Evolutionary conservation across 1,140 invertebrate species (phyloP), one percentile per base, ranked within the genome.

Genomic region (Euschistus heros): DNA sequence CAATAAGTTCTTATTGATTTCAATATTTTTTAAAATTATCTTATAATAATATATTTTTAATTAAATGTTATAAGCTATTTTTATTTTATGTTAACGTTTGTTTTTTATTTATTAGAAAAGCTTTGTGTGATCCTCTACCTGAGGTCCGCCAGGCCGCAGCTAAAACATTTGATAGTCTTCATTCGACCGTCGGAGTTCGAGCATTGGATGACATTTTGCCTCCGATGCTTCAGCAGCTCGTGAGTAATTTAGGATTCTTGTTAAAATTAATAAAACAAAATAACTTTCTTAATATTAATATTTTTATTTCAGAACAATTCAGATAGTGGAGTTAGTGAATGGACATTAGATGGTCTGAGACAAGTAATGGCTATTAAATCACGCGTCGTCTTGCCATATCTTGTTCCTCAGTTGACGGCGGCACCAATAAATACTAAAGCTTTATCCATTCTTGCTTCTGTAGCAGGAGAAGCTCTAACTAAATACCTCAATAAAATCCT

Each of bases 361-460:
- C 94, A 98, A 83, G 90, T 98, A 6, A 97, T 98, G 91, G 86
- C 91, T 15, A 92, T 97, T 46, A 98, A 97, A 79, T 94, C 93
- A 10, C 81, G 91, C 69, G 94, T 94, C 0, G 93, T 98, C 30
- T 76, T 99, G 66, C 95, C 95, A 2, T 97, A 97, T 76, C 79
- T 98, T 54, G 88, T 99, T 55, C 96, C 96, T 17, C 94, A 97
- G 78, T 78, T 98, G 68, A 97, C 91, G 3, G 83, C 85, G 24
- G 84, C 86, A 18, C 86, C 86, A 57, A 88, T 92, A 8, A 97
- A 98, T 77, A 95, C 92, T 2, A 90, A 92, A 78, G 94, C 94
- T 5, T 76, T 98, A 18, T 92, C 93, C 5, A 89, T 94, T 70
- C 77, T 97, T 59, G 91, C 93, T 5, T 90, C 92, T 24, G 94